Conservation (phyloP, 2,797 vertebrate genomes). For the Okamejei kenojei region DNA sequence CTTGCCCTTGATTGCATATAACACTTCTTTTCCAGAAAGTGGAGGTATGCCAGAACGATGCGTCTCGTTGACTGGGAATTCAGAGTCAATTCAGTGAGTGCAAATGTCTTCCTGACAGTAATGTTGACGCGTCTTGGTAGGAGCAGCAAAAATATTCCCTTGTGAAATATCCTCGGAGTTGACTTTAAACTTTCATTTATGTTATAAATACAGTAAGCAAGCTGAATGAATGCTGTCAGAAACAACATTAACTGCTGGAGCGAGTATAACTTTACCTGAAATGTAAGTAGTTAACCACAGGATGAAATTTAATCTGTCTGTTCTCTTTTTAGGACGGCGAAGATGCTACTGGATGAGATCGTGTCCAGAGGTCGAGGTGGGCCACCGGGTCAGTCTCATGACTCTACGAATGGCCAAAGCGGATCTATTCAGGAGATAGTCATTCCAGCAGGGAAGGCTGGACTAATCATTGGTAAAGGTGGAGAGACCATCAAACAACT, state of each 20-base stretch:
- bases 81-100: constrained; percentile 72
- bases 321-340: constrained; percentile 67
- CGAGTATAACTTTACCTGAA: background rate
- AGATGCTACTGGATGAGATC: constrained; percentile 82
- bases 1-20: background rate
- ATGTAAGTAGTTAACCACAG: background rate
- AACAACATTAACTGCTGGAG: background rate
- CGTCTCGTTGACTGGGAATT: constrained; percentile 79
- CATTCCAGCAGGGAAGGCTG: constrained; percentile 63
- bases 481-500: constrained; percentile 92
- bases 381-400: constrained; percentile 70
- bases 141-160: background rate
- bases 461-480: constrained; percentile 87
- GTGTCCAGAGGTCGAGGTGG: constrained; percentile 79
- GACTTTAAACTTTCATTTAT: background rate
- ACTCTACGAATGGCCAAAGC: constrained; percentile 72
- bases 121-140: background rate
- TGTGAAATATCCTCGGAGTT: background rate
- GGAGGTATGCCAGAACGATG: constrained; percentile 78
- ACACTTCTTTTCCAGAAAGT: constrained; percentile 61
- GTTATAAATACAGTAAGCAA: background rate
- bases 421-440: constrained; percentile 91
- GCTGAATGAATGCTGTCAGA: background rate
- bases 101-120: background rate
- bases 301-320: background rate